Evolutionary conservation across 2,888 invertebrate species (phyloP).

Genomic region (Eupithecia centaureata): DNA sequence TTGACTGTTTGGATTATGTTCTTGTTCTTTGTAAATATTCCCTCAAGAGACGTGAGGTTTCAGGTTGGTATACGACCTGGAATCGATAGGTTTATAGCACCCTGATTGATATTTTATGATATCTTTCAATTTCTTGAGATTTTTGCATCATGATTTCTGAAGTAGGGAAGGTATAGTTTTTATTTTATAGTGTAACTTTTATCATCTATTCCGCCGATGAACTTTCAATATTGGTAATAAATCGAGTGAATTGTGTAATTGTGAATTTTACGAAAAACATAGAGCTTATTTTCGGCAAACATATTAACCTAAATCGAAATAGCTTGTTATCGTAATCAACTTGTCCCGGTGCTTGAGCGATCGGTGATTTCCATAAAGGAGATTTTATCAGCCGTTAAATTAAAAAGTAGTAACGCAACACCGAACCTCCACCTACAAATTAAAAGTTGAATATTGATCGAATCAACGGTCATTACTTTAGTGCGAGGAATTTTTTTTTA

Average conservation of each 20-base stretch:
- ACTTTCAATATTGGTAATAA: background rate
- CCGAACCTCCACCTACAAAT: constrained; percentile 29
- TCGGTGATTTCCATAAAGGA: constrained; percentile 34
- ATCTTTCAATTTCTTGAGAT: too few relatives aligned
- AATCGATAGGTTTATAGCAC: background rate
- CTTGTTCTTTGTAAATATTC: constrained; percentile 5
- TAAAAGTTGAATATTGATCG: constrained; percentile 28
- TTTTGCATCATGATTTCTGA: too few relatives aligned
- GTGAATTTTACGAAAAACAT: background rate
- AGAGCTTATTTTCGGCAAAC: background rate
- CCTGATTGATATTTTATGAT: too few relatives aligned
- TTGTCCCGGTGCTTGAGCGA: constrained; percentile 34
- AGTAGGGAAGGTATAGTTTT: background rate
- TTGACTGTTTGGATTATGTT: background rate
- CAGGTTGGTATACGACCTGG: background rate
- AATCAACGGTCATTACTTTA: constrained; percentile 34
- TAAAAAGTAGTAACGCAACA: constrained; percentile 35
- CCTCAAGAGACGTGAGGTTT: background rate
- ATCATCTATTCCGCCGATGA: background rate
- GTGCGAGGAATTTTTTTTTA: too few relatives aligned
- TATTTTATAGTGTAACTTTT: background rate
- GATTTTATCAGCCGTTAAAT: constrained; percentile 40
- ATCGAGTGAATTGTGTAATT: background rate
- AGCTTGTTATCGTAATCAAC: constrained; percentile 24
- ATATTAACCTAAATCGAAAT: background rate